Evolutionary conservation across 2,888 invertebrate genomes (phyloP).

Genomic region (Cryptops parisi): DNA sequence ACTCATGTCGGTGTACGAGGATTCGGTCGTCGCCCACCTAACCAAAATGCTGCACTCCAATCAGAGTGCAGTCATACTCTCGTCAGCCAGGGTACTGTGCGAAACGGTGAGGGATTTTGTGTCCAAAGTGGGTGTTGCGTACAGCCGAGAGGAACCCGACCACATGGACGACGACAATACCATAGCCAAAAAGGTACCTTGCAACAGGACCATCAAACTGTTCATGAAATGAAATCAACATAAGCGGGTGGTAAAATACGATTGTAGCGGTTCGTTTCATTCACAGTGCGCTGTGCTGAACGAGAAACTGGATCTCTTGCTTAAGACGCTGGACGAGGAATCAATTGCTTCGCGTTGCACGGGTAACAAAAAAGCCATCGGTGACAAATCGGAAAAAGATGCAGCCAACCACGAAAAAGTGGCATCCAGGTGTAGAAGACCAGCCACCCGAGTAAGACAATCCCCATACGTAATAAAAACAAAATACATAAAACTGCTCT

Average conservation of each 20-base stretch:
- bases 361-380: constrained; percentile 5
- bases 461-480: too few species aligned
- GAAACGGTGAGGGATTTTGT: constrained; percentile 65
- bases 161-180: constrained; percentile 23
- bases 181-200: constrained; percentile 39
- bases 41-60: constrained; percentile 74
- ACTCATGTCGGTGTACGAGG: constrained; percentile 55
- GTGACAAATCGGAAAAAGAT: constrained; percentile 16
- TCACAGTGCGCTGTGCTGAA: constrained; percentile 50
- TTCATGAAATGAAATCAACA: too few species aligned
- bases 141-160: constrained; percentile 22
- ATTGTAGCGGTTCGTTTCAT: constrained; percentile 1
- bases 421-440: neutral
- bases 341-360: constrained; percentile 34
- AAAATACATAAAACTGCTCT: too few species aligned
- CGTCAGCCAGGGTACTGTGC: constrained; percentile 55
- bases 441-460: too few species aligned
- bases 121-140: constrained; percentile 34
- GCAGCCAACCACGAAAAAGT: constrained; percentile 11
- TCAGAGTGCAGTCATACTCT: constrained; percentile 53
- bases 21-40: constrained; percentile 59
- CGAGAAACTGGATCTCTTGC: constrained; percentile 56
- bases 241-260: too few species aligned
- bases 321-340: constrained; percentile 56
- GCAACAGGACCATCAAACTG: neutral